phyloP scores from a whole-genome alignment of 2,888 invertebrate genomes.

The Mycogona germanica region DNA sequence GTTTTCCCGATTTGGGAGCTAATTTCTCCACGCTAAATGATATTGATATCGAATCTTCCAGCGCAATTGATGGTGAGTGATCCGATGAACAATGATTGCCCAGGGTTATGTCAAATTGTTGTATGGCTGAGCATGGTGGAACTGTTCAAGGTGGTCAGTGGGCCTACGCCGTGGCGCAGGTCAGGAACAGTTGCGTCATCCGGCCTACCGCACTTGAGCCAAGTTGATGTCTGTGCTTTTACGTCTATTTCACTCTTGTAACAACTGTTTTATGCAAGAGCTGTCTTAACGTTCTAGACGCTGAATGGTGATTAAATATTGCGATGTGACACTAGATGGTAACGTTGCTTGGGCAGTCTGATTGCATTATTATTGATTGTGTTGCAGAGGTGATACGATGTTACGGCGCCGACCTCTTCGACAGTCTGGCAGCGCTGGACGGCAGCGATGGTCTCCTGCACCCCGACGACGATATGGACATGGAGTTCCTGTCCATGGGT shows the following conservation, averaged over 20 bases:
- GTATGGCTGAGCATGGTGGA: too few species aligned
- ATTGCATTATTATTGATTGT: not conserved
- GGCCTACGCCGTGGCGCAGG: too few species aligned
- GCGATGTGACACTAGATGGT: too few species aligned
- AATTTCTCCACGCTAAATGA: conserved; percentile 16
- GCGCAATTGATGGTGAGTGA: conserved; percentile 19
- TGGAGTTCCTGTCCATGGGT: conserved; percentile 4
- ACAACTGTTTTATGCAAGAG: too few species aligned
- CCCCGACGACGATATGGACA: conserved; percentile 13
- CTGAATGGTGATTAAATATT: too few species aligned
- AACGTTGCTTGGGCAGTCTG: too few species aligned
- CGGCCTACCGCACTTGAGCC: too few species aligned
- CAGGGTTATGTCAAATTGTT: not conserved
- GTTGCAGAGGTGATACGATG: conserved; percentile 18
- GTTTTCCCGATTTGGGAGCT: conserved; percentile 19
- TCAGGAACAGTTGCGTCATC: too few species aligned
- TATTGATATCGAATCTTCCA: conserved; percentile 16
- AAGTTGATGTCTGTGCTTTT: too few species aligned
- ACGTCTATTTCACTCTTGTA: too few species aligned
- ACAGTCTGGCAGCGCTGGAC: conserved; percentile 11
- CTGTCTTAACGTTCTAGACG: too few species aligned
- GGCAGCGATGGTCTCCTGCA: conserved; percentile 11
- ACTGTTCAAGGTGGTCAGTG: too few species aligned
- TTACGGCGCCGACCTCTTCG: conserved; percentile 19
- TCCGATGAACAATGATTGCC: not conserved